Evolutionary conservation across 2,113 vertebrate species (phyloP).

Genomic region (Oncorhynchus nerka): DNA sequence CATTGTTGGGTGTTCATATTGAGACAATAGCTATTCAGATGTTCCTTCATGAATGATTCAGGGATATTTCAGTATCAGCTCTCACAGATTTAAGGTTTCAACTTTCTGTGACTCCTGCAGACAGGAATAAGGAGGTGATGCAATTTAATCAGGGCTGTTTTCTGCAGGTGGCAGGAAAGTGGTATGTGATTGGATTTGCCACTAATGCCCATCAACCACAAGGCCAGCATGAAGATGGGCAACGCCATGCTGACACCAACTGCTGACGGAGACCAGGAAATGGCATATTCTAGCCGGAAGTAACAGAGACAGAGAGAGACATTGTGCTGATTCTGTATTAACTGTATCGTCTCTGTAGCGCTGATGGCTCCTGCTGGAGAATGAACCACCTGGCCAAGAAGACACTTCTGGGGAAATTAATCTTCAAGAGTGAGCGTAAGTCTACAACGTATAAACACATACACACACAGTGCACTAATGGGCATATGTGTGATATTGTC

Average conservation of each 20-base stretch:
- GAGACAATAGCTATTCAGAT: no score
- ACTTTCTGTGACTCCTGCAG: neutral
- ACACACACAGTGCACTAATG: neutral
- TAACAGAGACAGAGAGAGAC: slow-evolving; percentile 24
- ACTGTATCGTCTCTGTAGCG: slow-evolving; percentile 55
- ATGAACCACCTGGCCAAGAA: slow-evolving; percentile 73
- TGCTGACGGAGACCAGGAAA: slow-evolving; percentile 74
- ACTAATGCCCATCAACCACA: slow-evolving; percentile 70
- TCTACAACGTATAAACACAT: neutral
- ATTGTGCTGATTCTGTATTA: neutral
- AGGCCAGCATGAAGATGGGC: slow-evolving; percentile 77
- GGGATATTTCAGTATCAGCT: no score
- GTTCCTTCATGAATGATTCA: no score
- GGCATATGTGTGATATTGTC: neutral
- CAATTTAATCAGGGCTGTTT: neutral
- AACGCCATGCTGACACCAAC: slow-evolving; percentile 63
- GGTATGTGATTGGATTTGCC: slow-evolving; percentile 82
- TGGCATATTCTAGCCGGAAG: slow-evolving; percentile 62
- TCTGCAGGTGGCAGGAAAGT: slow-evolving; percentile 78
- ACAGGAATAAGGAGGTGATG: neutral
- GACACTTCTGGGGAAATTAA: slow-evolving; percentile 72
- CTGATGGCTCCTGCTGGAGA: slow-evolving; percentile 68
- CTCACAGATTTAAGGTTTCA: no score
- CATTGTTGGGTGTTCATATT: no score
- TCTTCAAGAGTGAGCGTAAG: slow-evolving; percentile 68